Conservation (phyloP, 2,888 invertebrate genomes). For the Camponotus fellah region DNA sequence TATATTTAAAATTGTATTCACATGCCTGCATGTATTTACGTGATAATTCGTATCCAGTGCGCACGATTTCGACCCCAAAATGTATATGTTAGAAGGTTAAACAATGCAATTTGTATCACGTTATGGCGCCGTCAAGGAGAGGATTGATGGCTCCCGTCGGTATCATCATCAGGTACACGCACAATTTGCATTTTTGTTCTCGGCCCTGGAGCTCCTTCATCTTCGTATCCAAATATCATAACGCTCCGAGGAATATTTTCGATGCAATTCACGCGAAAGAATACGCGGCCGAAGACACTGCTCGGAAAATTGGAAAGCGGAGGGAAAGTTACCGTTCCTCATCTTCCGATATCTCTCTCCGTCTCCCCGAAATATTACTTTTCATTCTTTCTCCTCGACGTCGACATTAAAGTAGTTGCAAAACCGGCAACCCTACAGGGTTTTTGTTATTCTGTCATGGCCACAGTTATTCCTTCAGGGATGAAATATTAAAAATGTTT, state of each 20-base stretch:
- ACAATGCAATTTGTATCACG: constrained; percentile 26
- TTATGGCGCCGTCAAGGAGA: constrained; percentile 6
- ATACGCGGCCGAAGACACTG: constrained; percentile 48
- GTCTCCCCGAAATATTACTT: constrained; percentile 52
- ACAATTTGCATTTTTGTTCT: constrained; percentile 56
- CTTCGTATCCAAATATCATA: constrained; percentile 49
- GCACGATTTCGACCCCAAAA: not conserved
- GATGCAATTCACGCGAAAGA: constrained; percentile 47
- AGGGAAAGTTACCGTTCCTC: constrained; percentile 47
- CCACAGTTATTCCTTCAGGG: constrained; percentile 18
- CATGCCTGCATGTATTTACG: not conserved
- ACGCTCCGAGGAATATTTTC: constrained; percentile 34
- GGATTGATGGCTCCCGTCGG: constrained; percentile 39
- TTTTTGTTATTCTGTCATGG: constrained; percentile 4
- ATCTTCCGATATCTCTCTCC: constrained; percentile 58
- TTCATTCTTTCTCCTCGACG: constrained; percentile 55
- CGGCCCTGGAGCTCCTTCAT: constrained; percentile 13
- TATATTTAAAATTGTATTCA: constrained; percentile 6
- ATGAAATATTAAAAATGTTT: constrained; percentile 25
- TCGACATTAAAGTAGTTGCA: constrained; percentile 38
- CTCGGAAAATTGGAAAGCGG: constrained; percentile 66
- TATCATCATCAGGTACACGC: constrained; percentile 25
- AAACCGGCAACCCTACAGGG: constrained; percentile 7
- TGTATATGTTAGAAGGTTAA: constrained; percentile 12
- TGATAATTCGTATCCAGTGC: not conserved